Evolutionary conservation across 1,140 invertebrate species (phyloP).

Genomic region (Bombus waltoni): DNA sequence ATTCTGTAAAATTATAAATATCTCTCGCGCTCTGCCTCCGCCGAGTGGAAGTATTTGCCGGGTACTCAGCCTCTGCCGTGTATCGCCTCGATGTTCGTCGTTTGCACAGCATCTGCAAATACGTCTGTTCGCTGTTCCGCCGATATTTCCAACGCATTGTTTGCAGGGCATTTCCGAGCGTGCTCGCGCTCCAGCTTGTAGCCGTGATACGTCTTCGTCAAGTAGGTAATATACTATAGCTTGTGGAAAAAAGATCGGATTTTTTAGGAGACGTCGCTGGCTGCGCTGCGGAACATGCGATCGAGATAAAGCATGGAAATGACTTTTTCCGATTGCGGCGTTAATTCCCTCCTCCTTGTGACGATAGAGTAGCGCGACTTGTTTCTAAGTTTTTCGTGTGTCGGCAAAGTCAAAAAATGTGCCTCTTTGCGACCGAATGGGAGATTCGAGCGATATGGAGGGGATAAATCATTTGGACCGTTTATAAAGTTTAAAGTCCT

Average conservation of each 20-base stretch:
- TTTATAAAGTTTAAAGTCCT: too few species aligned
- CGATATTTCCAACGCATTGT: constrained; percentile 11
- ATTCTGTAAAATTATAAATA: constrained; percentile 3
- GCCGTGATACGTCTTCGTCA: background rate
- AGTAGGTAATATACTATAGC: background rate
- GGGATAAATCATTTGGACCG: too few species aligned
- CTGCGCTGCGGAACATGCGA: background rate
- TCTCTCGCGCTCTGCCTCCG: background rate
- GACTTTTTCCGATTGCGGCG: background rate
- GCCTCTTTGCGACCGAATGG: too few species aligned
- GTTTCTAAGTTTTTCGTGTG: background rate
- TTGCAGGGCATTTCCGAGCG: background rate
- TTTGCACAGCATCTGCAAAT: constrained; percentile 22
- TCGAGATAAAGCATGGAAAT: background rate
- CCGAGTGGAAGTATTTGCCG: background rate
- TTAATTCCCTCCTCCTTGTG: background rate
- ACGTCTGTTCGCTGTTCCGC: background rate
- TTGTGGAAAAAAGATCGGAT: too few species aligned
- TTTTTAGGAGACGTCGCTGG: background rate
- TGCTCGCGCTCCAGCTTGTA: too few species aligned
- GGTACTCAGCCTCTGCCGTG: background rate
- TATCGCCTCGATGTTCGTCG: constrained; percentile 4
- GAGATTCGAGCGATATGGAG: too few species aligned
- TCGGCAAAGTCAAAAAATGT: too few species aligned
- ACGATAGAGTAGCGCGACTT: background rate